Evolutionary conservation across 2,113 vertebrate genomes (phyloP), one percentile per base, ranked within the genome.

Genomic region (Epinephelus lanceolatus): DNA sequence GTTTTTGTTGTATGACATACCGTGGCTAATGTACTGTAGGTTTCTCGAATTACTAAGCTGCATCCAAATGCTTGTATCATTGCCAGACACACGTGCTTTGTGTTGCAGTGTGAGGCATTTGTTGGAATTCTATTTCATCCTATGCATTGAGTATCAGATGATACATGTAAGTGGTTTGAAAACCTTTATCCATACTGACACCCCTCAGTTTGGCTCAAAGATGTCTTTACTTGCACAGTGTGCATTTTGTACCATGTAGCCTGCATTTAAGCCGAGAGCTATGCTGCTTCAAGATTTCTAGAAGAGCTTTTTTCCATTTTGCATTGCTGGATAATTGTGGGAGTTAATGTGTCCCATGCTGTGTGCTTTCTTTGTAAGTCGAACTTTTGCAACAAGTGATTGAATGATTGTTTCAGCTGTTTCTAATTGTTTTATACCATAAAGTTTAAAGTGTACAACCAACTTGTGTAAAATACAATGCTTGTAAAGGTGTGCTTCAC

Each of bases 371-470:
- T 76, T 80, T 83, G 76, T 84, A 62, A 80, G 71, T 53, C 87
- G 23, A 70, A 57, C 37, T 42, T 88, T 91, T 83, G 73, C 51
- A 85, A 86, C 83, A 73, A 6, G 65, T 81, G 59, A 84, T 70
- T 75, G 75, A 88, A 86, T 89, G 77, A 87, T 87, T 88, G 80
- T 80, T 83, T 84, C 40, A 78, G 76, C 71, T 79, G 75, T 93
- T 93, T 91, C 47, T 92, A 91, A 85, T 84, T 92, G 74, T 92
- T 93, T 93, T 93, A 80, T 93, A 92, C 52, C 85, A 89, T 92
- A 76, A 80, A 83, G 17, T 88, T 68, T 90, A 84, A 66, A 63
- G 47, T 86, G 82, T 85, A 76, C 21, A 52, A 53, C 51, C 19
- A 69, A 52, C 52, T 65, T 27, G 25, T 76, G 45, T 30, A 49